Conservation (phyloP, 2,113 vertebrate species). For the Scomber japonicus region DNA sequence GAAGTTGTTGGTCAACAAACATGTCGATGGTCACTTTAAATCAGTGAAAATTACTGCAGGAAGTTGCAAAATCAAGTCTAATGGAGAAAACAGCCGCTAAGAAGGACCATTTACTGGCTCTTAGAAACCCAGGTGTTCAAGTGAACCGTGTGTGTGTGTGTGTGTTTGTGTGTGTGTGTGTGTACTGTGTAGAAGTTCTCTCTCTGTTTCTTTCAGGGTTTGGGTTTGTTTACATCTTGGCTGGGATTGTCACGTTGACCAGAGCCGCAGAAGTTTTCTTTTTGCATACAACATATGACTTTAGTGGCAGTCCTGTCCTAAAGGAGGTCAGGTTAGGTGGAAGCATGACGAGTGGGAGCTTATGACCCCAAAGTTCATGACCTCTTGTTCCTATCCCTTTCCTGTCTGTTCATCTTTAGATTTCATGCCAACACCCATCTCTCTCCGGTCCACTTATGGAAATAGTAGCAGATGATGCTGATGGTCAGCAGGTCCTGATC, state of each 20-base stretch:
- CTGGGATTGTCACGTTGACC: neutral
- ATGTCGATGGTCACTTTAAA: conserved; percentile 18
- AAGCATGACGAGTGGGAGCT: neutral
- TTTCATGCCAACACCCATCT: conserved; percentile 40
- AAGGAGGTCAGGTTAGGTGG: conserved; percentile 25
- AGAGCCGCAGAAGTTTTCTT: conserved; percentile 4
- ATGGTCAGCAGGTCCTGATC: conserved; percentile 24
- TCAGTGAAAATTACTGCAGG: conserved; percentile 43
- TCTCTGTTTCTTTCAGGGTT: conserved; percentile 14
- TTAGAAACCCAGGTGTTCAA: conserved; percentile 42
- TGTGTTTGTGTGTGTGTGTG: conserved; percentile 16
- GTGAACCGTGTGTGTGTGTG: neutral
- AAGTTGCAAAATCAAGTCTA: conserved; percentile 42
- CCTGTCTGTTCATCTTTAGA: conserved; percentile 66
- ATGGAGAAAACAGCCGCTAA: conserved; percentile 60
- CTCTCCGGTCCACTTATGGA: conserved; percentile 34
- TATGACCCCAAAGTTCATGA: conserved; percentile 66
- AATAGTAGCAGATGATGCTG: conserved; percentile 50
- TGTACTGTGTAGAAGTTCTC: conserved; percentile 26
- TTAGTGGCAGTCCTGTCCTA: neutral
- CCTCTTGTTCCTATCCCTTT: conserved; percentile 67
- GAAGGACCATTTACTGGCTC: conserved; percentile 28
- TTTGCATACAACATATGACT: conserved; percentile 27
- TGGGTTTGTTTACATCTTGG: conserved; percentile 53
- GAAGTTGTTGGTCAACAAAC: conserved; percentile 1